These are phyloP conservation scores for Amblyteles armatorius DNA, from an alignment of 2,888 invertebrate species.

Conservation along the genomic window DNA sequence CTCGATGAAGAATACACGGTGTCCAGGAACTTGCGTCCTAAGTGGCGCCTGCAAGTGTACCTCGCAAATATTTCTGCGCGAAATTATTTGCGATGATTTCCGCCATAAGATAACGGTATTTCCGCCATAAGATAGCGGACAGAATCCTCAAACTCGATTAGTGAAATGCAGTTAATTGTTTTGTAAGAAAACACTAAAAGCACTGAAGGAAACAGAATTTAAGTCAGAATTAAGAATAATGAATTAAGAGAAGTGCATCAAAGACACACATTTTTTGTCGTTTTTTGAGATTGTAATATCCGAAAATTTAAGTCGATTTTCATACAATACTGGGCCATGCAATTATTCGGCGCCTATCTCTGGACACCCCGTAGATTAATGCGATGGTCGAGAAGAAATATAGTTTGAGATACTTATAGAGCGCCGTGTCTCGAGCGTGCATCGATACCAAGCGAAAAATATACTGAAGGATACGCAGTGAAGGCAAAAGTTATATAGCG, in stretches of 20 bases:
- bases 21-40: not conserved
- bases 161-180: too few species aligned
- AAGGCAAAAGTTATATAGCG: conserved; percentile 14
- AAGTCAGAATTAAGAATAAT: too few species aligned
- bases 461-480: conserved; percentile 7
- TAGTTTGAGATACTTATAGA: conserved; percentile 12
- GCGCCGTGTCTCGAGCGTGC: conserved; percentile 14
- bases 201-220: too few species aligned
- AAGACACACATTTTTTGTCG: not conserved
- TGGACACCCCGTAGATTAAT: conserved; percentile 21
- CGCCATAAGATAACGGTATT: too few species aligned
- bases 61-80: not conserved
- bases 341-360: not conserved
- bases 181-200: too few species aligned
- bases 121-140: too few species aligned
- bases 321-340: not conserved
- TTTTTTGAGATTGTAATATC: not conserved
- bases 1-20: conserved; percentile 16
- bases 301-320: too few species aligned
- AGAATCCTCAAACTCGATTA: too few species aligned
- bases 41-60: not conserved
- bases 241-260: too few species aligned
- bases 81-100: too few species aligned
- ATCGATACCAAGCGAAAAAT: conserved; percentile 14
- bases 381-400: conserved; percentile 6